phyloP scores from a whole-genome alignment of 2,113 vertebrate genomes.

The Ibidorhyncha struthersii region DNA sequence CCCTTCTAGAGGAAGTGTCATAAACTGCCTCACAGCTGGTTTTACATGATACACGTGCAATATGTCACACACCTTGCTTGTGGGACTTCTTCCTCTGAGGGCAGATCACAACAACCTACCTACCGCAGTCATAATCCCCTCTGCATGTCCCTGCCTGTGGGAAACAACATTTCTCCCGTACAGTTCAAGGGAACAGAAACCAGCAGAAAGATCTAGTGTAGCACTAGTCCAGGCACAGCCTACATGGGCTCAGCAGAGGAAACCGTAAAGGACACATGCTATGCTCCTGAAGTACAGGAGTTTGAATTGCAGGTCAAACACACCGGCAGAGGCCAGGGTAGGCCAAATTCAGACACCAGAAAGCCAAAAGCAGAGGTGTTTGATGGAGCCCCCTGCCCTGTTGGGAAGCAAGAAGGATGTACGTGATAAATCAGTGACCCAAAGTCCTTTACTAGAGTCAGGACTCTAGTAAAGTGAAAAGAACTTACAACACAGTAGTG shows the following conservation, averaged over 20 bases:
- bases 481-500: neutral
- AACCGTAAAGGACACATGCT: neutral
- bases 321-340: neutral
- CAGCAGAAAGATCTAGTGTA: neutral
- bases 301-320: neutral
- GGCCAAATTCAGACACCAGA: neutral
- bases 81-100: neutral
- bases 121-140: rapidly evolving
- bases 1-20: neutral
- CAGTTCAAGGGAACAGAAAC: neutral
- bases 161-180: neutral
- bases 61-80: neutral
- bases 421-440: neutral
- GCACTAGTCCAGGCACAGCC: neutral
- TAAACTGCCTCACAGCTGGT: neutral
- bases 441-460: neutral
- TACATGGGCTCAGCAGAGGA: neutral
- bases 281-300: neutral
- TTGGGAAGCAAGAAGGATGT: neutral
- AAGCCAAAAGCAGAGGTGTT: neutral
- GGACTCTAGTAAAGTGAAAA: neutral
- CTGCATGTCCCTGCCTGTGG: neutral
- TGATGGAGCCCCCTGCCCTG: neutral
- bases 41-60: neutral
- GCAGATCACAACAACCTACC: neutral